These are phyloP conservation scores for Huso huso DNA, from an alignment of 2,797 vertebrate species.

Conservation along the genomic window DNA sequence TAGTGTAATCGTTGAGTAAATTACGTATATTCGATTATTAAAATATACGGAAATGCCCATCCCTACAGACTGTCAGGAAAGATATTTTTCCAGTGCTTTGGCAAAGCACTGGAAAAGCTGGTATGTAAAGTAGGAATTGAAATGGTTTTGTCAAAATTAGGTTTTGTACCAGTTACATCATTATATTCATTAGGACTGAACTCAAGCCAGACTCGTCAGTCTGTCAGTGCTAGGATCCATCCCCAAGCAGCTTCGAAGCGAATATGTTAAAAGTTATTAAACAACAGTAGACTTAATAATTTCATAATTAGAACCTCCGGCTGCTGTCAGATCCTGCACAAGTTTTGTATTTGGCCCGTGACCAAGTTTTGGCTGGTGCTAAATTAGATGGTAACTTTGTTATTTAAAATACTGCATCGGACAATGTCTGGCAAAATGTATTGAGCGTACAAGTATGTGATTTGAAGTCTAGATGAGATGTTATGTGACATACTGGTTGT, in stretches of 20 bases:
- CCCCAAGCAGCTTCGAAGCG: conserved; percentile 27
- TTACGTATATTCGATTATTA: too few species aligned
- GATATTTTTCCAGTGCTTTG: too few species aligned
- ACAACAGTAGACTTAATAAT: conserved; percentile 38
- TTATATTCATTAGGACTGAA: conserved; percentile 13
- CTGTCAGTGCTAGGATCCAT: conserved; percentile 10
- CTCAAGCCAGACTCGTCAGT: conserved; percentile 20
- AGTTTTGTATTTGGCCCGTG: conserved; percentile 29
- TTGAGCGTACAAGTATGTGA: too few species aligned
- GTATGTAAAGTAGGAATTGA: too few species aligned
- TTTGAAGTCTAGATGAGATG: too few species aligned
- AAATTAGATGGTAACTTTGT: conserved; percentile 37
- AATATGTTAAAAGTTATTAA: conserved; percentile 34
- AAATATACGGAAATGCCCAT: too few species aligned
- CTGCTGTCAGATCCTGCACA: conserved; percentile 25
- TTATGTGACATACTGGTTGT: not conserved
- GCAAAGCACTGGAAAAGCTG: too few species aligned
- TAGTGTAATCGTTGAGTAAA: too few species aligned
- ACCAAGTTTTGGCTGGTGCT: conserved; percentile 32
- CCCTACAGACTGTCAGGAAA: too few species aligned
- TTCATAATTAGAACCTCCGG: conserved; percentile 35
- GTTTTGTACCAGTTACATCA: conserved; percentile 14
- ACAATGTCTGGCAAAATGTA: not conserved
- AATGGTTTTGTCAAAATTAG: conserved; percentile 12
- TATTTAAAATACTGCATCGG: conserved; percentile 26